A percentile compares a stretch with the other conserved stretches of the same genome.
phyloP scores from a whole-genome alignment of 2,888 invertebrate species.

The Sarcophaga caerulescens region DNA sequence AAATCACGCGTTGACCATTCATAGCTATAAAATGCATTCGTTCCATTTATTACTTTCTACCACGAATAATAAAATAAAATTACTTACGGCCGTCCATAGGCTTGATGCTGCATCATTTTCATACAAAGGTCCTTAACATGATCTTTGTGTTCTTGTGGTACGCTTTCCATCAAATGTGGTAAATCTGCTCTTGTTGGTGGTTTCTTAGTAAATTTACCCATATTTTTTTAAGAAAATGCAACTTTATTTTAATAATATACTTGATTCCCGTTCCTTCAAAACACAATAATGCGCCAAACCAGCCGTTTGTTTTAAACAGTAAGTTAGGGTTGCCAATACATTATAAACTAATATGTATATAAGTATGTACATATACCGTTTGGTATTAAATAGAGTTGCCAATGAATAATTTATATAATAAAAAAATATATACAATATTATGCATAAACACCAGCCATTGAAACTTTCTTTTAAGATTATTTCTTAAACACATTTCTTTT shows the following conservation, averaged over 20 bases:
- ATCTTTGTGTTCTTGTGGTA: slow-evolving; percentile 77
- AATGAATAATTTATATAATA: not conserved
- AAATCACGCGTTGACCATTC: slow-evolving; percentile 91
- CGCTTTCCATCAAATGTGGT: slow-evolving; percentile 73
- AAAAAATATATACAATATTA: no score
- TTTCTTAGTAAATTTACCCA: not conserved
- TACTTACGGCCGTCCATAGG: slow-evolving; percentile 82
- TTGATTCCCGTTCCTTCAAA: no score
- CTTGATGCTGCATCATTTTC: slow-evolving; percentile 84
- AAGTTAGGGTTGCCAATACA: not conserved
- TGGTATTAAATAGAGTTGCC: not conserved
- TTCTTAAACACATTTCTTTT: slow-evolving; percentile 75
- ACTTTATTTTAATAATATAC: no score
- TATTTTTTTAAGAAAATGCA: not conserved
- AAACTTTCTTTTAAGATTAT: no score
- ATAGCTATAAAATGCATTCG: slow-evolving; percentile 81
- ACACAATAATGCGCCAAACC: not conserved
- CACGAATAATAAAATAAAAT: slow-evolving; percentile 80
- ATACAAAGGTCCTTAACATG: slow-evolving; percentile 76
- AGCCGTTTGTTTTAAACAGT: not conserved
- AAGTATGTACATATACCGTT: no score
- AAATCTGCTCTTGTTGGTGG: slow-evolving; percentile 75
- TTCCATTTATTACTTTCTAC: not conserved
- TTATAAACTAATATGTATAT: no score
- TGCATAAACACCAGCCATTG: no score